Evolutionary conservation across 2,888 invertebrate species (phyloP), one percentile per base, ranked within the genome.

Genomic region (Archips crataeganus): DNA sequence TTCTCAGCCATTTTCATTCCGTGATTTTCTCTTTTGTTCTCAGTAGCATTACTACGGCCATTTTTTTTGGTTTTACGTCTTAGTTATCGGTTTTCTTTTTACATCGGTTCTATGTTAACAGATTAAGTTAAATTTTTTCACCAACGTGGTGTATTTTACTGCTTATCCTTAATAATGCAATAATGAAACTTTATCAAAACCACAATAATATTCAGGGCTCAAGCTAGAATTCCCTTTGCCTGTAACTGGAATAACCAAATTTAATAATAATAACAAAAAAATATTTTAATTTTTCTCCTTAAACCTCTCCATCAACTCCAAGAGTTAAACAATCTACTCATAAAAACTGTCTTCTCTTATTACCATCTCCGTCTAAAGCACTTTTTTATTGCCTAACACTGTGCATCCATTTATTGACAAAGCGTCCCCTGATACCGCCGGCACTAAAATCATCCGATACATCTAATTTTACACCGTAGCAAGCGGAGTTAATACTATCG

Each of bases 401-500:
- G n/a, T 11, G 13, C 57, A 32, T 32, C 57, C 57, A 57, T 23
- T 57, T 47, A 45, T 45, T 45, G 47, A 32, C 47, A 13, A 47
- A 36, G 64, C 47, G 23, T 51, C 59, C 45, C 47, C 34, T 42
- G 57, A 23, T 71, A 49, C 59, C 65, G n/a, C 51, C 63, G 13
- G 47, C 59, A 59, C 63, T 73, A 59, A 73, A 69, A 73, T 63
- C 57, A 49, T 57, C 73, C 49, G 72, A 64, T 69, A 73, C 73
- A 68, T 68, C 67, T 73, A 73, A 69, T 69, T 68, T 59, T 69
- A 64, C 49, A 64, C 72, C 57, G 63, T 47, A 45, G 47, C 45
- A 60, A 57, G 66, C 36, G 15, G 61, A 68, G 74, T 74, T 74
- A 74, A 74, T 70, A 70, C 69, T 70, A 74, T 74, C 74, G 65